Percentiles rank a stretch among this genome's conserved stretches.
phyloP scores from a whole-genome alignment of 2,888 invertebrate genomes.

The Aphrophora alni region DNA sequence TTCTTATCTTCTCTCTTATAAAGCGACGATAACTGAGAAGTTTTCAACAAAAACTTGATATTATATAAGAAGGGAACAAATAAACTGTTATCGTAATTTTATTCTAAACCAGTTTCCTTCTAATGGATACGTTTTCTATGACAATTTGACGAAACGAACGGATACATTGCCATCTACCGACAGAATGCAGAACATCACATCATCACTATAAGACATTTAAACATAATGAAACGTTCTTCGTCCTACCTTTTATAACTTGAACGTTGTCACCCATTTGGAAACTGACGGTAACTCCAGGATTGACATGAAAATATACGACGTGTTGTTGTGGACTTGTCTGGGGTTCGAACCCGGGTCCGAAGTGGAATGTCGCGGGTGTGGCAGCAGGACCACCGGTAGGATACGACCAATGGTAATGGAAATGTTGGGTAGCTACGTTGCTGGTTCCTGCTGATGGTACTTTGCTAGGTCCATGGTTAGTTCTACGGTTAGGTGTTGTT shows the following conservation, averaged over 20 bases:
- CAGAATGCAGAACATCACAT: too few species aligned
- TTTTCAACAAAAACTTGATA: too few species aligned
- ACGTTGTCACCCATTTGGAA: conserved; percentile 77
- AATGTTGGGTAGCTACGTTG: conserved; percentile 59
- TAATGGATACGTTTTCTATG: too few species aligned
- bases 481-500: conserved; percentile 19
- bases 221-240: too few species aligned
- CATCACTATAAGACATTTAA: too few species aligned
- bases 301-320: conserved; percentile 76
- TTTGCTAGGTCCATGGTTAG: conserved; percentile 55
- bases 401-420: conserved; percentile 59
- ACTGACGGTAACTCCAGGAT: conserved; percentile 78
- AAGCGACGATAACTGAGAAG: too few species aligned
- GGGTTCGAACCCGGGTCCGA: conserved; percentile 58
- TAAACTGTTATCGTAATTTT: too few species aligned
- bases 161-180: too few species aligned
- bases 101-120: too few species aligned
- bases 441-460: conserved; percentile 55
- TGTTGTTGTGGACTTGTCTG: conserved; percentile 60
- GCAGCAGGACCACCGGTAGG: conserved; percentile 55
- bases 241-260: conserved; percentile 79
- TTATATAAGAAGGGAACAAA: too few species aligned
- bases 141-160: too few species aligned
- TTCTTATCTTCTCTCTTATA: too few species aligned
- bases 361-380: conserved; percentile 63